These are phyloP conservation scores for Cryptoprocta ferox DNA, from an alignment of 2,797 vertebrate species.

Conservation along the genomic window DNA sequence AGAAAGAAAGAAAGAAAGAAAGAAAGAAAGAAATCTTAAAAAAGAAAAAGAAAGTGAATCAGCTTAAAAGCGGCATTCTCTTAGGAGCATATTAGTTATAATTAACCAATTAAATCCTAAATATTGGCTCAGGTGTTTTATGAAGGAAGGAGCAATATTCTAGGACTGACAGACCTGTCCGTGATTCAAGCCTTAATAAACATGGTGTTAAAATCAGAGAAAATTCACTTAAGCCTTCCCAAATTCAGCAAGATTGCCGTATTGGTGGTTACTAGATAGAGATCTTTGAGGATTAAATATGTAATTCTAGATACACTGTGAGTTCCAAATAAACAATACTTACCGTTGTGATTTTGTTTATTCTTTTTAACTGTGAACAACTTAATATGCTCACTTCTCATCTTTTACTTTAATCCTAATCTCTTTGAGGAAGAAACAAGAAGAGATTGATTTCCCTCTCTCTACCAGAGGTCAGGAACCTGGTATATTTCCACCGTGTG, in stretches of 20 bases:
- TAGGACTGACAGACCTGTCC: not conserved
- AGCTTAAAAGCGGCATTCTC: not conserved
- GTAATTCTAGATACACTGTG: not conserved
- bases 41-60: not conserved
- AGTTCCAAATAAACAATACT: not conserved
- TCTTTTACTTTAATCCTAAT: not conserved
- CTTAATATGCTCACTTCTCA: not conserved
- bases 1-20: too few relatives aligned
- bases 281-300: not conserved
- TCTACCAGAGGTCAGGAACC: not conserved
- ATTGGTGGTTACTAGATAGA: not conserved
- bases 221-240: not conserved
- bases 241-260: conserved; percentile 9
- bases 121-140: not conserved
- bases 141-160: not conserved
- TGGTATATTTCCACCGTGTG: not conserved
- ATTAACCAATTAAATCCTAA: not conserved
- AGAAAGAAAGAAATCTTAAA: too few relatives aligned
- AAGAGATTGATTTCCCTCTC: not conserved
- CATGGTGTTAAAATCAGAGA: not conserved
- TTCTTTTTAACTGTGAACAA: not conserved
- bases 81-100: not conserved
- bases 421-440: not conserved
- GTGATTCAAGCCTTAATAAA: not conserved
- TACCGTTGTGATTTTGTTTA: not conserved